Conservation (phyloP, 2,113 vertebrate genomes). For the Tauraco erythrolophus region DNA sequence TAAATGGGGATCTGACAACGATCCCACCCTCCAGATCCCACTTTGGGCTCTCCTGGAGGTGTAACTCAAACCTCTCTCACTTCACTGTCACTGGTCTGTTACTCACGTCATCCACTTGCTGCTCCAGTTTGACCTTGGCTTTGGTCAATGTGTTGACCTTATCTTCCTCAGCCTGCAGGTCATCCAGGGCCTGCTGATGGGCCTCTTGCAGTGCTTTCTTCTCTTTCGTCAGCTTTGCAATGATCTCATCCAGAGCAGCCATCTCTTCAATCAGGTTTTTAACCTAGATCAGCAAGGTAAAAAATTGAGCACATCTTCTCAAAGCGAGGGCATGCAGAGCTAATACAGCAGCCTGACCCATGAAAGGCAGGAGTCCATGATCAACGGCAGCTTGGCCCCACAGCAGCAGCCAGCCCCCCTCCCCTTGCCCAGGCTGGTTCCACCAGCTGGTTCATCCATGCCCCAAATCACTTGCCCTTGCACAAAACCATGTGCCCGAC, state of each 20-base stretch:
- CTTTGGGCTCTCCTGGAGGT: not conserved
- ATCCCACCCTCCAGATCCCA: not conserved
- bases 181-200: conserved; percentile 91
- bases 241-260: conserved; percentile 88
- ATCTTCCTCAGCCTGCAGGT: conserved; percentile 93
- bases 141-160: conserved; percentile 91
- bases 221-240: conserved; percentile 89
- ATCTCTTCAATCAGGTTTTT: conserved; percentile 96
- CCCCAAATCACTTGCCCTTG: not conserved
- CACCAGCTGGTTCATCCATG: not conserved
- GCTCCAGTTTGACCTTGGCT: conserved; percentile 91
- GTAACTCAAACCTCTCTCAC: not conserved
- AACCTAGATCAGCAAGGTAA: conserved; percentile 74
- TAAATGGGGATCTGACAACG: accelerated
- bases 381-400: not conserved
- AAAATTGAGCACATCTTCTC: not conserved
- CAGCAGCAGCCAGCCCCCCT: not conserved
- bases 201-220: conserved; percentile 92
- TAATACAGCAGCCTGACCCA: not conserved
- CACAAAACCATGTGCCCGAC: not conserved
- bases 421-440: not conserved
- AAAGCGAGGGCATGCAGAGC: not conserved
- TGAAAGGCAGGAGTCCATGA: not conserved
- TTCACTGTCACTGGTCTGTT: not conserved
- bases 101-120: conserved; percentile 95